phyloP scores from a whole-genome alignment of 53 echinoderm and acorn worm species.

The Paracentrotus lividus region DNA sequence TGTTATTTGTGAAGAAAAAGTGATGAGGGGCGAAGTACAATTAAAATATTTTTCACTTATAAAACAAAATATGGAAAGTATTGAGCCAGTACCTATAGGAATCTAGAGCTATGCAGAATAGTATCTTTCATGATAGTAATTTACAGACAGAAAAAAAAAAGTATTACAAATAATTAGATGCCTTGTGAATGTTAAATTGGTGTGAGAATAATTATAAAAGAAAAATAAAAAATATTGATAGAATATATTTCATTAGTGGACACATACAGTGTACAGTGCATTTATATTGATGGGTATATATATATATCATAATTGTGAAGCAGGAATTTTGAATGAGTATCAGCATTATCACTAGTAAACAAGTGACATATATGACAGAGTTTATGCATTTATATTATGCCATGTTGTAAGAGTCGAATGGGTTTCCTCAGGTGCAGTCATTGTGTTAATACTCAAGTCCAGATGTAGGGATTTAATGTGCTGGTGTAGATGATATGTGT shows the following conservation, averaged over 20 bases:
- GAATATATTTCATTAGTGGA: constrained; percentile 32
- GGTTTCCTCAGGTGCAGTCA: neutral
- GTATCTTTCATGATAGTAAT: neutral
- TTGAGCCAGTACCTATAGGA: constrained; percentile 41
- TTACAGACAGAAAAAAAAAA: neutral
- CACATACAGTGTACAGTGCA: constrained; percentile 11
- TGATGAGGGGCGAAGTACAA: neutral
- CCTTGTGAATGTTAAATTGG: constrained; percentile 41
- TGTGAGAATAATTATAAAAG: constrained; percentile 15
- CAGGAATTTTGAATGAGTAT: constrained; percentile 45
- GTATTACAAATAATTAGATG: constrained; percentile 48
- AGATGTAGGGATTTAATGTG: neutral
- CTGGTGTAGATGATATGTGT: neutral
- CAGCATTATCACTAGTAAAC: constrained; percentile 9
- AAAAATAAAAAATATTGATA: neutral
- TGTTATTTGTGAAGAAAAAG: neutral
- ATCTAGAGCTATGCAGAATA: constrained; percentile 48
- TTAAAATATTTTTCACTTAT: neutral
- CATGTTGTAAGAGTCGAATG: neutral
- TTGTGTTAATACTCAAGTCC: neutral
- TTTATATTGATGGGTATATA: constrained; percentile 24
- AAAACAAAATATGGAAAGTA: neutral
- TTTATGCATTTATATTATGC: constrained; percentile 31
- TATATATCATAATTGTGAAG: neutral
- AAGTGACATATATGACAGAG: constrained; percentile 15